Evolutionary conservation across 2,888 invertebrate genomes (phyloP).

Genomic region (Oscheius sp.): DNA sequence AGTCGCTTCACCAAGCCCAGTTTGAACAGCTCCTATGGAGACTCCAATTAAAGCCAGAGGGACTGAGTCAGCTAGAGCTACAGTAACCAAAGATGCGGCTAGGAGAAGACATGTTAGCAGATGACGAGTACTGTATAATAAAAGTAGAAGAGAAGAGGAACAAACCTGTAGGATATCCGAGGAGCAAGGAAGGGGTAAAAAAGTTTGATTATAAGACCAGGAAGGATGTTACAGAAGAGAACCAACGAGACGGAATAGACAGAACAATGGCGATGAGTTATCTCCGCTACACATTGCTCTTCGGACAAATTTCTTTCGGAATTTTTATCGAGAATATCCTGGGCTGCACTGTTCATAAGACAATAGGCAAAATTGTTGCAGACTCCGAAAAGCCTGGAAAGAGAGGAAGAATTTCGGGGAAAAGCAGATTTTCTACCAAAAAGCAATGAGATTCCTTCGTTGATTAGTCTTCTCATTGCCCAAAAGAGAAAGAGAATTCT

Average conservation of each 20-base stretch:
- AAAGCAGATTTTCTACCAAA: constrained; percentile 1
- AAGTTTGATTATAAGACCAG: constrained; percentile 31
- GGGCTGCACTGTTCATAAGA: constrained; percentile 20
- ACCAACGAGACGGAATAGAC: constrained; percentile 29
- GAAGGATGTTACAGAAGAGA: constrained; percentile 34
- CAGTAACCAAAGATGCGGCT: constrained; percentile 25
- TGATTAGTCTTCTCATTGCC: too few species aligned
- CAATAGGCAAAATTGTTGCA: constrained; percentile 24
- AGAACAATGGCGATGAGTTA: constrained; percentile 18
- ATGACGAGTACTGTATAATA: constrained; percentile 26
- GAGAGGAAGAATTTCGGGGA: not conserved
- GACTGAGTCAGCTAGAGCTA: constrained; percentile 28
- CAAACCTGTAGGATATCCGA: constrained; percentile 30
- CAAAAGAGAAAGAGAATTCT: too few species aligned
- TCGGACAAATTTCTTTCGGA: too few species aligned
- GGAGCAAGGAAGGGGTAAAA: constrained; percentile 28
- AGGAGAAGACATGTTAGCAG: constrained; percentile 17
- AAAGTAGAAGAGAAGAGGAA: not conserved
- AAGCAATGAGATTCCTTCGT: constrained; percentile 10
- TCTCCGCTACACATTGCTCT: constrained; percentile 3
- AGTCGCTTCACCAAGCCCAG: constrained; percentile 31
- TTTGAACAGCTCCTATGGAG: constrained; percentile 18
- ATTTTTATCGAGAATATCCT: constrained; percentile 23
- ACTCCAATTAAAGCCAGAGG: constrained; percentile 28
- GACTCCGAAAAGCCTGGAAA: constrained; percentile 28